A percentile compares a stretch with the other conserved stretches of the same genome.
Evolutionary conservation across 2,797 vertebrate genomes (phyloP).

Genomic region (Gouania willdenowi): DNA sequence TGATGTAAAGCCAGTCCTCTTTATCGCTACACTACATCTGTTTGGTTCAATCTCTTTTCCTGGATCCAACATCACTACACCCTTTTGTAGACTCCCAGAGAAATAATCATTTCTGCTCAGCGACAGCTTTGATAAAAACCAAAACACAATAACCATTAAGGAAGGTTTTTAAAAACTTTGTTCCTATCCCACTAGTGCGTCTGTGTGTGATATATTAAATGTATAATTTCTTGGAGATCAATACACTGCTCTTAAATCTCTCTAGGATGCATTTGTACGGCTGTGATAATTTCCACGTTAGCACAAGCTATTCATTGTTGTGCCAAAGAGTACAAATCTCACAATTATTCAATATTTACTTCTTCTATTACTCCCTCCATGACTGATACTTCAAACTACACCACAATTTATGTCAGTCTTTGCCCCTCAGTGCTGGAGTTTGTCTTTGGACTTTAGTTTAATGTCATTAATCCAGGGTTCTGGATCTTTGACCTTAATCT

Average conservation of each 20-base stretch:
- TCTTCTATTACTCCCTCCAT: not conserved
- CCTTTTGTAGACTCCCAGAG: too few relatives aligned
- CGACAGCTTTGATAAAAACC: too few relatives aligned
- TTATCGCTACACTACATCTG: too few relatives aligned
- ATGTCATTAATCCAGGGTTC: too few relatives aligned
- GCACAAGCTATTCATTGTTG: slow-evolving; percentile 92
- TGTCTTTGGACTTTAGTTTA: not conserved
- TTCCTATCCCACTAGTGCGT: too few relatives aligned
- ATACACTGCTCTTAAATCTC: slow-evolving; percentile 88
- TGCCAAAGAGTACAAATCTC: slow-evolving; percentile 58
- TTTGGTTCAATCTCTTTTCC: too few relatives aligned
- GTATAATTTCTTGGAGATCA: slow-evolving; percentile 93
- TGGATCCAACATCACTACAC: too few relatives aligned
- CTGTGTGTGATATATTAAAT: slow-evolving; percentile 87
- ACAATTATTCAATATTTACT: slow-evolving; percentile 18
- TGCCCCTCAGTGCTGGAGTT: not conserved
- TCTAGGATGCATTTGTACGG: slow-evolving; percentile 82
- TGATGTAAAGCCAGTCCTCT: too few relatives aligned
- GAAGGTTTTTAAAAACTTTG: too few relatives aligned
- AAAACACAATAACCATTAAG: too few relatives aligned
- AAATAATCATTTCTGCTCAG: too few relatives aligned
- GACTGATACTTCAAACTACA: not conserved
- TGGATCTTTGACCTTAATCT: slow-evolving; percentile 1
- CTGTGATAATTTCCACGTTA: slow-evolving; percentile 92
- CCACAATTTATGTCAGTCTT: not conserved